These are phyloP conservation scores for Sardina pilchardus DNA, from an alignment of 2,113 vertebrate genomes.

Conservation along the genomic window DNA sequence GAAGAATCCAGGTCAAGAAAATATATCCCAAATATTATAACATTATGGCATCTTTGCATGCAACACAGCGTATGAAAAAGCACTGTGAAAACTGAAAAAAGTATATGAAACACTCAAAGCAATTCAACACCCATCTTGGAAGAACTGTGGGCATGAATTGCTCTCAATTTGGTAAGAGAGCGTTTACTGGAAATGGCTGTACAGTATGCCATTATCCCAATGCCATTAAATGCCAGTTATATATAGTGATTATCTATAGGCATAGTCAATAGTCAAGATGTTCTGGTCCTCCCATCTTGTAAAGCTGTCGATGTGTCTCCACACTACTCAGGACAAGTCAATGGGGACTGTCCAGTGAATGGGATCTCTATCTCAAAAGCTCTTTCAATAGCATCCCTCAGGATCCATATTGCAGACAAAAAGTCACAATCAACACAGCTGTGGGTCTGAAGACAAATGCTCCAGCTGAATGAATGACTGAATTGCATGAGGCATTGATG, in stretches of 20 bases:
- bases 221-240: neutral
- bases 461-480: neutral
- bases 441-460: neutral
- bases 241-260: neutral
- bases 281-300: neutral
- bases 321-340: constrained; percentile 24
- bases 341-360: constrained; percentile 42
- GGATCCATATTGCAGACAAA: neutral
- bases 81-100: neutral
- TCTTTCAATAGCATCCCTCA: neutral
- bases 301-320: constrained; percentile 42
- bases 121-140: neutral
- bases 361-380: neutral
- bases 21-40: neutral
- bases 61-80: neutral
- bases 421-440: neutral
- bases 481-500: neutral
- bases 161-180: neutral
- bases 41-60: neutral
- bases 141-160: neutral
- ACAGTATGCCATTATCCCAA: neutral
- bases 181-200: neutral
- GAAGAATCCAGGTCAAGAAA: neutral
- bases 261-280: neutral
- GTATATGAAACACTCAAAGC: neutral